These are phyloP conservation scores for Pitangus sulphuratus DNA, from an alignment of 2,797 vertebrate genomes.

Conservation along the genomic window DNA sequence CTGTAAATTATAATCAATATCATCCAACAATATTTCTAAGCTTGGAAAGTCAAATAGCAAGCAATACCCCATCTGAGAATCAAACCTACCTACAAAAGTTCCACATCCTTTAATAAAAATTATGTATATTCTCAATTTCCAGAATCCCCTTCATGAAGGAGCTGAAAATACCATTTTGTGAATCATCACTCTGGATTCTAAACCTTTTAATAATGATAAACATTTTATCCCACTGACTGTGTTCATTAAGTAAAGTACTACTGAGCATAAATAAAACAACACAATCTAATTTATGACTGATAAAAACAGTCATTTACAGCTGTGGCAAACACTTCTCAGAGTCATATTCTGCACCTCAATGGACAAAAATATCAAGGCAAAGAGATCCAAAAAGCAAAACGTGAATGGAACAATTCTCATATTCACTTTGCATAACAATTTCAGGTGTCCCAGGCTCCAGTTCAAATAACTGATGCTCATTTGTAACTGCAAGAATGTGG, in stretches of 20 bases:
- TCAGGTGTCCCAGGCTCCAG: not conserved
- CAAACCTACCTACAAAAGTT: not conserved
- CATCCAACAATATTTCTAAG: not conserved
- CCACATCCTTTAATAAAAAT: not conserved
- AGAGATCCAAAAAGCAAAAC: not conserved
- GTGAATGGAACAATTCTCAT: not conserved
- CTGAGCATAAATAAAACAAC: not conserved
- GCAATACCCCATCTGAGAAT: not conserved
- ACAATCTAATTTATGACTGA: conserved; percentile 18
- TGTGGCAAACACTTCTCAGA: not conserved
- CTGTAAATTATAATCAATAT: not conserved
- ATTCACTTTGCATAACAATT: not conserved
- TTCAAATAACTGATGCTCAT: not conserved
- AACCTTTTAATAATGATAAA: not conserved
- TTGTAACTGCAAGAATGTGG: not conserved
- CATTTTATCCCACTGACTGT: not conserved
- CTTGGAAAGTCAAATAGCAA: not conserved
- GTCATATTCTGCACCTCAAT: not conserved
- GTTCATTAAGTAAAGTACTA: not conserved
- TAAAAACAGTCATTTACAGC: conserved; percentile 17
- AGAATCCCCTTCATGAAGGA: not conserved
- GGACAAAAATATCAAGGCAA: not conserved
- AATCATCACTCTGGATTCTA: not conserved
- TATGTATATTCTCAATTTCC: not conserved
- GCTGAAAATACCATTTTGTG: not conserved